Conservation (phyloP, 1,140 invertebrate genomes). For the Drosophila tristis region DNA sequence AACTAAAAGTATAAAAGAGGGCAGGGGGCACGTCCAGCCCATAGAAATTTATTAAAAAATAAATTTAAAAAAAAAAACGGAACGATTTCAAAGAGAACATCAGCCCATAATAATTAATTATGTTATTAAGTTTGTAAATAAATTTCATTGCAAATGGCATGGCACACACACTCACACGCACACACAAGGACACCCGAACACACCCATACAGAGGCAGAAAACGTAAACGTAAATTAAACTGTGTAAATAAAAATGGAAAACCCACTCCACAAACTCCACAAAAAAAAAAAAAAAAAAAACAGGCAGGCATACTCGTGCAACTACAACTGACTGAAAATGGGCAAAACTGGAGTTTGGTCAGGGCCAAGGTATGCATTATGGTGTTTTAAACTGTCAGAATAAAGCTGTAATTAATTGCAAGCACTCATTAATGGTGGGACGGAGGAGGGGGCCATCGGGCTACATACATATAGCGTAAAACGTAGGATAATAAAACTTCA, state of each 20-base stretch:
- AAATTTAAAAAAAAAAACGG: neutral
- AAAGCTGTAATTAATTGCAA: constrained; percentile 61
- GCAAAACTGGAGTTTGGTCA: constrained; percentile 37
- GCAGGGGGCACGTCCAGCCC: constrained; percentile 15
- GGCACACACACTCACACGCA: constrained; percentile 45
- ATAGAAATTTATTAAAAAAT: neutral
- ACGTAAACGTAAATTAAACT: constrained; percentile 46
- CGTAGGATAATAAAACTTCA: constrained; percentile 43
- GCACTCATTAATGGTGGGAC: constrained; percentile 15
- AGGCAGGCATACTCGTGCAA: constrained; percentile 10
- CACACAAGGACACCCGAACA: constrained; percentile 16
- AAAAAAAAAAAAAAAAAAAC: too few species aligned
- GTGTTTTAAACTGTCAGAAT: constrained; percentile 51
- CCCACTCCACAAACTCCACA: constrained; percentile 31
- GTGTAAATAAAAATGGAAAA: constrained; percentile 68
- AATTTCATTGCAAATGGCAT: constrained; percentile 71
- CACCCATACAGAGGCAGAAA: constrained; percentile 20
- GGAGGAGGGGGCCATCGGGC: constrained; percentile 2
- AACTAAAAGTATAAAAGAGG: constrained; percentile 39
- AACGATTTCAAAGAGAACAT: constrained; percentile 7
- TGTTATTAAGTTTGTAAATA: constrained; percentile 79
- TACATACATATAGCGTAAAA: constrained; percentile 14
- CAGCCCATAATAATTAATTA: constrained; percentile 64
- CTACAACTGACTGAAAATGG: constrained; percentile 54
- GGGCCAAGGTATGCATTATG: constrained; percentile 21